These are phyloP conservation scores for Psylliodes chrysocephalus DNA, from an alignment of 2,888 invertebrate genomes.

Conservation along the genomic window DNA sequence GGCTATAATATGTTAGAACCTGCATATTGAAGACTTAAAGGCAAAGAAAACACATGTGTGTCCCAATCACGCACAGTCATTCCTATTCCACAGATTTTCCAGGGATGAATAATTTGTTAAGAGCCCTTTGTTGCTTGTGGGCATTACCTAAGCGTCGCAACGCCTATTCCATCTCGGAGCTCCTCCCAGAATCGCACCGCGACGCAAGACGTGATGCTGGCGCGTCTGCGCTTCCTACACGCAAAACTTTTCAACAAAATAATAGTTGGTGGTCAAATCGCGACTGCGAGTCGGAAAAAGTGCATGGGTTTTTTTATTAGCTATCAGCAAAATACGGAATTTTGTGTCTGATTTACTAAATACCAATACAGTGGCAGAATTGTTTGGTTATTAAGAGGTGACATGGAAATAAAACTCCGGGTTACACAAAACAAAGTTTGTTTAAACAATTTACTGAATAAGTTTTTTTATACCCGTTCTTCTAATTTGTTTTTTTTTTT, in stretches of 20 bases:
- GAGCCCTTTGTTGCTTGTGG: conserved; percentile 63
- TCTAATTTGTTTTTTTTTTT: too few species aligned
- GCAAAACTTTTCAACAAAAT: conserved; percentile 47
- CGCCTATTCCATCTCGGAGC: conserved; percentile 60
- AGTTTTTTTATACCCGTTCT: too few species aligned
- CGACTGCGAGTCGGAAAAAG: conserved; percentile 21
- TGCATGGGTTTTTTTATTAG: conserved; percentile 17
- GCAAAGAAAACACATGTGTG: conserved; percentile 56
- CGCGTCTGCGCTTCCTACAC: conserved; percentile 56
- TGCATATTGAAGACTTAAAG: conserved; percentile 41
- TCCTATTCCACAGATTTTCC: conserved; percentile 52
- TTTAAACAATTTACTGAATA: too few species aligned
- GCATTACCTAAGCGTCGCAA: conserved; percentile 60
- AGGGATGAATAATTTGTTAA: conserved; percentile 63
- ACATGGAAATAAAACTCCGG: too few species aligned
- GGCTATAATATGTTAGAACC: conserved; percentile 47
- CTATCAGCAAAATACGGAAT: not conserved
- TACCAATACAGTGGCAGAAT: not conserved
- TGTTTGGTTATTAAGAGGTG: too few species aligned
- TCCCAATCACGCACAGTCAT: conserved; percentile 41
- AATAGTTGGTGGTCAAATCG: conserved; percentile 33
- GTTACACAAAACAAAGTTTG: too few species aligned
- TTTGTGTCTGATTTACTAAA: not conserved
- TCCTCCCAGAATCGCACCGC: conserved; percentile 62
- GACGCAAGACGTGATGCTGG: conserved; percentile 48